These are phyloP conservation scores for Rattus rattus DNA, from an alignment of 2,113 vertebrate species.

Conservation along the genomic window DNA sequence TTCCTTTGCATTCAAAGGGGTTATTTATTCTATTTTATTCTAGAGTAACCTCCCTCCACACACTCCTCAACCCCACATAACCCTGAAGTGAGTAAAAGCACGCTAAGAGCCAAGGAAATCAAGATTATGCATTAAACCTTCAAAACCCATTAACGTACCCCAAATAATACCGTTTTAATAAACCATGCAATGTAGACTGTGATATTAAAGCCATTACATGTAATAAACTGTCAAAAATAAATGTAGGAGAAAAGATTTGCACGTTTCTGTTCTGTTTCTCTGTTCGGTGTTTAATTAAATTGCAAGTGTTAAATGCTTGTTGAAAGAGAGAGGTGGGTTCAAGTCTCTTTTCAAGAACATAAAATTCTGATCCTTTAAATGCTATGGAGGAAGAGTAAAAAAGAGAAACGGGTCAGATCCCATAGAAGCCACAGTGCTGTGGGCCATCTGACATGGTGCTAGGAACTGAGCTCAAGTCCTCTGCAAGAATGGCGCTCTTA, in stretches of 20 bases:
- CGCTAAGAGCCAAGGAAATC: conserved; percentile 78
- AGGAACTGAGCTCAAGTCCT: not conserved
- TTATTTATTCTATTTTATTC: conserved; percentile 73
- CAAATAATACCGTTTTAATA: conserved; percentile 83
- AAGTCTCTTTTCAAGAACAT: conserved; percentile 65
- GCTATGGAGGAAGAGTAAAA: not conserved
- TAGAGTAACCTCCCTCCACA: conserved; percentile 51
- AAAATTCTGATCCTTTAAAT: conserved; percentile 3
- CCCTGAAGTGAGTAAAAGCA: conserved; percentile 49
- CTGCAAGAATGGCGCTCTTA: not conserved
- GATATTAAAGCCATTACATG: conserved; percentile 74
- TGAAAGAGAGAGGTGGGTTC: conserved; percentile 67
- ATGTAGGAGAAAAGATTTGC: conserved; percentile 77
- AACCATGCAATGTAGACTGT: conserved; percentile 79
- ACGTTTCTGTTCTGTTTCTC: conserved; percentile 76
- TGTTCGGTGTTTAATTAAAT: conserved; percentile 82
- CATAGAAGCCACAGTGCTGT: not conserved
- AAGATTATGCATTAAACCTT: conserved; percentile 79
- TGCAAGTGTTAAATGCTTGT: conserved; percentile 77
- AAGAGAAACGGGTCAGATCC: not conserved
- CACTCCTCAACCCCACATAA: not conserved
- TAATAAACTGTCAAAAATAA: conserved; percentile 79
- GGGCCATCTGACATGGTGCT: not conserved
- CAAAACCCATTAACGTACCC: conserved; percentile 70
- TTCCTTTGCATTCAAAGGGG: conserved; percentile 57